phyloP scores from a whole-genome alignment of 2,113 vertebrate species.

The Mola mola region DNA sequence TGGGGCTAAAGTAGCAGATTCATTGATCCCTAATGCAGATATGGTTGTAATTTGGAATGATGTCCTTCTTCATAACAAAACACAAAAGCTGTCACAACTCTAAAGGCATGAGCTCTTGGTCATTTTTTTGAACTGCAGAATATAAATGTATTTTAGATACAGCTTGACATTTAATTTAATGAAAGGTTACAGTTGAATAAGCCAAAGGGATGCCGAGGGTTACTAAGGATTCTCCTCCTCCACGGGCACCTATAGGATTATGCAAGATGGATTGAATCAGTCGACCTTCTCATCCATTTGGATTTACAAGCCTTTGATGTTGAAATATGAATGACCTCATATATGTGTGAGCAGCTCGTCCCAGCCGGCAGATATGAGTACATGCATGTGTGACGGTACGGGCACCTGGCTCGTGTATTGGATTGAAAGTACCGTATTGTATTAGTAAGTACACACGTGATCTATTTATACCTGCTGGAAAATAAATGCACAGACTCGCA shows the following conservation, averaged over 20 bases:
- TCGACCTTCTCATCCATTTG: conserved; percentile 44
- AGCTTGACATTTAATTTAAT: too few relatives aligned
- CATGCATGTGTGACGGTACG: neutral
- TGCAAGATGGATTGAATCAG: conserved; percentile 36
- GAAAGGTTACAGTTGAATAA: too few relatives aligned
- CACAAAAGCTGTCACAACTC: too few relatives aligned
- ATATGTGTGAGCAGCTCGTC: neutral
- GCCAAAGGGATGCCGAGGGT: conserved; percentile 45
- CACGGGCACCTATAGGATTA: conserved; percentile 25
- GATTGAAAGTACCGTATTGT: neutral
- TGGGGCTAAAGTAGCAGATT: too few relatives aligned
- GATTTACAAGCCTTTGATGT: conserved; percentile 40
- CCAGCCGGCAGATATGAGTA: conserved; percentile 7
- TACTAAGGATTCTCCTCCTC: neutral
- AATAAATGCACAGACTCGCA: conserved; percentile 7
- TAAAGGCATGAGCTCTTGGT: too few relatives aligned
- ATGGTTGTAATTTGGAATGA: too few relatives aligned
- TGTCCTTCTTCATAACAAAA: too few relatives aligned
- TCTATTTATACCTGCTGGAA: neutral
- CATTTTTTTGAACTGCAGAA: neutral
- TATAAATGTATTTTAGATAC: too few relatives aligned
- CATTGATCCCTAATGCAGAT: too few relatives aligned
- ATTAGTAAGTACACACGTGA: conserved; percentile 8
- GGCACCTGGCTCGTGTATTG: neutral
- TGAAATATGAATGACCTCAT: conserved; percentile 35